Conservation (phyloP, 2,797 vertebrate species). For the Manis pentadactyla region DNA sequence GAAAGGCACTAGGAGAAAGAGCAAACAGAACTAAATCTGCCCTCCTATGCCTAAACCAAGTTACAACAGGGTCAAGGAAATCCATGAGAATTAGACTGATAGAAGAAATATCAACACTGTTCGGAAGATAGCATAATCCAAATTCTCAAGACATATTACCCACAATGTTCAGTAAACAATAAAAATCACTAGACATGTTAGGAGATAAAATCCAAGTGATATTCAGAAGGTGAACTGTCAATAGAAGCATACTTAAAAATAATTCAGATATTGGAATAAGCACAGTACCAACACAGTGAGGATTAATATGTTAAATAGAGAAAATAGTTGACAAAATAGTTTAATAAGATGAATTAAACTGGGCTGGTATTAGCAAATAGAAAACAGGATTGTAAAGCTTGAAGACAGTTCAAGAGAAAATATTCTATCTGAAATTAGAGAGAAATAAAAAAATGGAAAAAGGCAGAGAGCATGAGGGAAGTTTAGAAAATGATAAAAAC, state of each 20-base stretch:
- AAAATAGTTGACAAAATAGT: not conserved
- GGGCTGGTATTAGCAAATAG: not conserved
- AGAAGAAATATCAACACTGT: not conserved
- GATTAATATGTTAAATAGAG: not conserved
- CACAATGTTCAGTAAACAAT: not conserved
- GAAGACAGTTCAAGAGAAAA: not conserved
- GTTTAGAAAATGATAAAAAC: not conserved
- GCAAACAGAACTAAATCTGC: not conserved
- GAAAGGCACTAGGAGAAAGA: not conserved
- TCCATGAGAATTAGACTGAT: not conserved
- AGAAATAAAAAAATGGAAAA: not conserved
- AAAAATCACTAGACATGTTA: not conserved
- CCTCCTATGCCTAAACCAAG: not conserved
- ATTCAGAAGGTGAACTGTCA: not conserved
- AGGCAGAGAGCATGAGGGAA: not conserved
- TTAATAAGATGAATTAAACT: not conserved
- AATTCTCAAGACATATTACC: not conserved
- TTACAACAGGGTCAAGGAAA: not conserved
- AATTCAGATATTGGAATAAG: not conserved
- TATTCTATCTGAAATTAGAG: not conserved
- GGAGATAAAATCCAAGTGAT: not conserved
- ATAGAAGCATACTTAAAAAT: not conserved
- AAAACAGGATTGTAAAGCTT: not conserved
- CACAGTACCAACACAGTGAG: not conserved
- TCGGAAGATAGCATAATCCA: not conserved